Evolutionary conservation across 2,797 vertebrate species (phyloP).

Genomic region (Jordanella pulchra): DNA sequence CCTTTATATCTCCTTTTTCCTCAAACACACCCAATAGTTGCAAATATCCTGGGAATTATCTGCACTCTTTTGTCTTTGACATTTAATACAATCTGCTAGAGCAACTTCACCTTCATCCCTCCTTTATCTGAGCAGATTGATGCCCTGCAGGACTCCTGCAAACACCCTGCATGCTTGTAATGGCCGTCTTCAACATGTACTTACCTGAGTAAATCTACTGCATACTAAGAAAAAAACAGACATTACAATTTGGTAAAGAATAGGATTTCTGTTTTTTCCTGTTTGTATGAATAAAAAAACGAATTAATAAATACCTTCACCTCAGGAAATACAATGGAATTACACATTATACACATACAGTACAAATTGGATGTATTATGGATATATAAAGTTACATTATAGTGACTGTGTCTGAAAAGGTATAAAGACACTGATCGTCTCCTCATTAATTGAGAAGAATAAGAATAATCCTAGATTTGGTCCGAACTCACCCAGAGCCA

Average conservation of each 20-base stretch:
- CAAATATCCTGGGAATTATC: slow-evolving; percentile 45
- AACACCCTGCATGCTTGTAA: slow-evolving; percentile 10
- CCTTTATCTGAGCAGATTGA: slow-evolving; percentile 33
- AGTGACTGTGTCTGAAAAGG: too few species aligned
- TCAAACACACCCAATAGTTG: slow-evolving; percentile 39
- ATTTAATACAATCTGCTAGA: slow-evolving; percentile 47
- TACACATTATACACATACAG: too few species aligned
- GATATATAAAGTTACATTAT: too few species aligned
- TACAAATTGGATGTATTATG: too few species aligned
- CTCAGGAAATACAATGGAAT: too few species aligned
- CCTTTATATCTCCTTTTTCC: slow-evolving; percentile 41
- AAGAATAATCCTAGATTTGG: too few species aligned
- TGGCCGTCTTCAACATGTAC: slow-evolving; percentile 10
- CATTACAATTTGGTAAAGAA: background rate
- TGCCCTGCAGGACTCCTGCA: slow-evolving; percentile 6
- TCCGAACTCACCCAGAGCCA: too few species aligned
- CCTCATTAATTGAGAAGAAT: too few species aligned
- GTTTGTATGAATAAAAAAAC: background rate
- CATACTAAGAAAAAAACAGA: background rate
- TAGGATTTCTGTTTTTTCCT: background rate
- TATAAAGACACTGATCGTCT: too few species aligned
- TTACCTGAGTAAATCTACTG: background rate
- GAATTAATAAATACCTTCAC: too few species aligned
- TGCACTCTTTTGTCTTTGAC: slow-evolving; percentile 52
- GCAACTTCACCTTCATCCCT: slow-evolving; percentile 17